A percentile compares a stretch with the other conserved stretches of the same genome.
These are phyloP conservation scores for Cerastoderma edule DNA, from an alignment of 2,888 invertebrate species.

Conservation along the genomic window DNA sequence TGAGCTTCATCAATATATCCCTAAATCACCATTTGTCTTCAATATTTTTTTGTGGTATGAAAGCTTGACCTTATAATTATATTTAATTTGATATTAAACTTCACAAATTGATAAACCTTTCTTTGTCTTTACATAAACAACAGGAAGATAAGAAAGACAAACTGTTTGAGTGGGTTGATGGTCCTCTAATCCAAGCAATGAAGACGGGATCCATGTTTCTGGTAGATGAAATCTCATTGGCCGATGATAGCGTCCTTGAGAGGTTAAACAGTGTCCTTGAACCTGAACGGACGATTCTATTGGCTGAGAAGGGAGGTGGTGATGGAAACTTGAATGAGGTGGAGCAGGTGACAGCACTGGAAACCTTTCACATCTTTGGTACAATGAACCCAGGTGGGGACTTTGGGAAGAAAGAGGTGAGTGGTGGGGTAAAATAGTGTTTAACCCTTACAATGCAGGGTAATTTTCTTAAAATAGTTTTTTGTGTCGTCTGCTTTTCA, in stretches of 20 bases:
- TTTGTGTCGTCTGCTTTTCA: too few species aligned
- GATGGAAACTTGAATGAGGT: constrained; percentile 81
- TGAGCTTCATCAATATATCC: too few species aligned
- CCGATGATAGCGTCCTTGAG: constrained; percentile 99
- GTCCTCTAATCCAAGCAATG: constrained; percentile 97
- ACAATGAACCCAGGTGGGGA: constrained; percentile 99
- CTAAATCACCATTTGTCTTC: too few species aligned
- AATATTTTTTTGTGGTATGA: too few species aligned
- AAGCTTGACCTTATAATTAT: too few species aligned
- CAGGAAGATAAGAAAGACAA: constrained; percentile 64
- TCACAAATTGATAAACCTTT: too few species aligned
- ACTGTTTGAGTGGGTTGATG: constrained; percentile 99
- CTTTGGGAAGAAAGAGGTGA: constrained; percentile 98
- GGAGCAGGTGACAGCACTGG: constrained; percentile 85
- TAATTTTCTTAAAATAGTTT: too few species aligned
- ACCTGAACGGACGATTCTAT: constrained; percentile 94
- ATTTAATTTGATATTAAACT: too few species aligned
- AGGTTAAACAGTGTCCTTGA: constrained; percentile 97
- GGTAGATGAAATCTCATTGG: constrained; percentile 99
- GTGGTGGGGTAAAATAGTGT: constrained; percentile 24
- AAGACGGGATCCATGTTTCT: constrained; percentile 93
- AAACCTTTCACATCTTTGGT: constrained; percentile 94
- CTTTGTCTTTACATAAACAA: background rate
- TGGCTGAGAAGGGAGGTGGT: constrained; percentile 92
- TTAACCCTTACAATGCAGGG: too few species aligned